Base-by-base conservation (phyloP, 2,888 invertebrate genomes). In the Leistus spinibarbis region DNA sequence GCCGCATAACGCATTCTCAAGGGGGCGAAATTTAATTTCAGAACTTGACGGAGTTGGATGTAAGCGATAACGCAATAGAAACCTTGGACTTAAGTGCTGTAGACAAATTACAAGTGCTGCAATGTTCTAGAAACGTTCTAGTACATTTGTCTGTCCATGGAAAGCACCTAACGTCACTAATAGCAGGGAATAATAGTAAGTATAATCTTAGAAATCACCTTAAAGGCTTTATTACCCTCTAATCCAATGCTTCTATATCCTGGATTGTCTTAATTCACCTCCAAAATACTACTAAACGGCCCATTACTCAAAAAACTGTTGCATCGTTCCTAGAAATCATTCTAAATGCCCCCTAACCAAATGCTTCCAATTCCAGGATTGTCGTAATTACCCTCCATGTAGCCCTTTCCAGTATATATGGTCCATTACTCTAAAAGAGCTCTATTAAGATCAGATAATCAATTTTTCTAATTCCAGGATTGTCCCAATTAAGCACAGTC, bases 41-140 rank as follows among this genome's bases (percentile, higher is more conserved):
- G 95, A 93, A 93, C 84, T 85, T 95, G 79, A 93, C 93, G 63
- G 92, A 94, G 79, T 84, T 95, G 83, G 95, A 95, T 82, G 91
- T 95, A 69, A 95, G 94, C 78, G 92, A 95, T 86, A 95, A 95
- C 83, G 90, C 90, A 79, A 94, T 95, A 79, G 95, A 95, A 84
- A 92, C 92, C 79, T 86, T 95, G 81, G 95, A 95, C 81, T 88
- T 95, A 79, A 91, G 93, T 69, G 94, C 95, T 2, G 87, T 95
- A 69, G 91, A 92, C 22, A 92, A 93, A 77, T 86, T 95, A 67
- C 91, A 94, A 80, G 91, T 91, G 78, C 86, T 95, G 53, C 91
- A 93, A 79, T 95, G 95, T 81, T 92, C 92, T 23, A 89, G 92
- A 83, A 95, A 95, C 84, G 87, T 90, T 76, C 87, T 95, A 72